phyloP scores from a whole-genome alignment of 2,888 invertebrate genomes.

The Cantharis nigra region DNA sequence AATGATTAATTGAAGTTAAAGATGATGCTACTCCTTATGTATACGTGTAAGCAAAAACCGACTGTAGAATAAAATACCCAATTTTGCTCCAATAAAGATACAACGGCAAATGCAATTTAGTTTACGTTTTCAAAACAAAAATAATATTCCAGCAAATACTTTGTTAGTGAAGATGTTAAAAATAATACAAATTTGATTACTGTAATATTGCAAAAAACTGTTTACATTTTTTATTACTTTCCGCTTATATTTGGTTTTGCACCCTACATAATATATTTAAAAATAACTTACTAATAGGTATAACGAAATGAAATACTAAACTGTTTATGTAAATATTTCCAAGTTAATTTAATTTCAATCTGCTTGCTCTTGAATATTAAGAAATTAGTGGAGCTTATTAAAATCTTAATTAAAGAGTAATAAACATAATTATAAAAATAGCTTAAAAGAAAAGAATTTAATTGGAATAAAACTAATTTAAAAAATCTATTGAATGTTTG shows the following conservation, averaged over 20 bases:
- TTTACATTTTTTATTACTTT: no score
- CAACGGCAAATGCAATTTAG: no score
- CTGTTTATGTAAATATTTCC: background rate
- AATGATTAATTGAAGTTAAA: no score
- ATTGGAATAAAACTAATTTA: background rate
- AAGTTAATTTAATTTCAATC: background rate
- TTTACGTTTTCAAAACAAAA: no score
- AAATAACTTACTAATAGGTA: background rate
- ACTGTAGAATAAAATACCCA: no score
- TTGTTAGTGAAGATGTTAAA: background rate
- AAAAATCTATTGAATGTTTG: background rate
- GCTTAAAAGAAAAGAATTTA: background rate
- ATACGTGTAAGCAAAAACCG: no score
- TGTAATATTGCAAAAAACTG: background rate
- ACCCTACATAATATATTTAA: background rate
- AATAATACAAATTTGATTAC: background rate
- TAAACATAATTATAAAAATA: background rate
- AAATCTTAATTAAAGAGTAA: background rate
- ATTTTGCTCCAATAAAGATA: no score
- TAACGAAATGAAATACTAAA: background rate
- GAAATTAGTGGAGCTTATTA: background rate
- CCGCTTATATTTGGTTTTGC: background rate
- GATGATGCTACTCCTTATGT: no score
- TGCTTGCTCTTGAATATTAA: background rate
- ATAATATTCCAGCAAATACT: no score